Conservation (phyloP, 2,797 vertebrate species). For the Furcifer pardalis region DNA sequence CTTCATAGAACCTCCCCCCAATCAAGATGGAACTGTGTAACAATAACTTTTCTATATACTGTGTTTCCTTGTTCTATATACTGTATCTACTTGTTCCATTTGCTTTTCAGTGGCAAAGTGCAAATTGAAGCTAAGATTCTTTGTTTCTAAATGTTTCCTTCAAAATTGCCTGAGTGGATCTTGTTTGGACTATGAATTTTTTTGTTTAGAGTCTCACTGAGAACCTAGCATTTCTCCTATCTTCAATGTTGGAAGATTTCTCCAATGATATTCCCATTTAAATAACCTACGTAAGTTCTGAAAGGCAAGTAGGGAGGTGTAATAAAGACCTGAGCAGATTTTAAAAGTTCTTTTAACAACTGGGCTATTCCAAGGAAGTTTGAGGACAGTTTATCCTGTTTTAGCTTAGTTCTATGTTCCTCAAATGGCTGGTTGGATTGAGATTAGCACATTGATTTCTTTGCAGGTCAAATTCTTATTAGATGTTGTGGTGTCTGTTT, state of each 20-base stretch:
- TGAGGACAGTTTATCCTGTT: constrained; percentile 67
- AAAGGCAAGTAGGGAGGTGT: background rate
- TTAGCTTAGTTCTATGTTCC: constrained; percentile 71
- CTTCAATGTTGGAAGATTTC: constrained; percentile 28
- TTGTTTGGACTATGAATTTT: constrained; percentile 19
- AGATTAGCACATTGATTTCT: constrained; percentile 82
- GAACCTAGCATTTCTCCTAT: constrained; percentile 26
- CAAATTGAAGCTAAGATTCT: constrained; percentile 39
- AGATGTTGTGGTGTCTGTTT: constrained; percentile 66
- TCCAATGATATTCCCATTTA: constrained; percentile 36
- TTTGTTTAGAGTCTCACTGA: constrained; percentile 32
- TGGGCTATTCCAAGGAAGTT: constrained; percentile 56
- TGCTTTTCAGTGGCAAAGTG: constrained; percentile 45
- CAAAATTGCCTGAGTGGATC: constrained; percentile 18
- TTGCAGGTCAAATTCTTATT: constrained; percentile 79
- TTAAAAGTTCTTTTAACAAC: constrained; percentile 32
- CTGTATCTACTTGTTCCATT: constrained; percentile 43
- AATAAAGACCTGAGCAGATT: constrained; percentile 19
- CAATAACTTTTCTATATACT: constrained; percentile 53
- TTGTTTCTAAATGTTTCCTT: constrained; percentile 54
- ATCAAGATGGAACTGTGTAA: constrained; percentile 57
- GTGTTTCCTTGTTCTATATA: too few species aligned
- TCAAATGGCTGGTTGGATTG: constrained; percentile 76
- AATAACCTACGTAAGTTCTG: constrained; percentile 42
- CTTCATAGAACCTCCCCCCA: constrained; percentile 64